Evolutionary conservation across 2,888 invertebrate species (phyloP), one percentile per base, ranked within the genome.

Genomic region (Lamellibrachia satsuma): DNA sequence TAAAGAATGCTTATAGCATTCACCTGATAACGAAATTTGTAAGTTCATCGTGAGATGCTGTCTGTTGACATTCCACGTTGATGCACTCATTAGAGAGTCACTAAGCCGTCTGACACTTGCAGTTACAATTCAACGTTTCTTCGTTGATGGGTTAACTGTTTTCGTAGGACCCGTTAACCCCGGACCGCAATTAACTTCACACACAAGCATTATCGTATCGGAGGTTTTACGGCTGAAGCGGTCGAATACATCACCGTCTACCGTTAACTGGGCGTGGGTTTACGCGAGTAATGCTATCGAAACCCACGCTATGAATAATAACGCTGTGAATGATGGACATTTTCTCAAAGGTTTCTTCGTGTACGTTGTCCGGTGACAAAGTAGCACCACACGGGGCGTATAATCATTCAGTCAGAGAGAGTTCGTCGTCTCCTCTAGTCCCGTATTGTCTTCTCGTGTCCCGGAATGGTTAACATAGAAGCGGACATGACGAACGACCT

Each of bases 181-280:
- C 15, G n/a, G 75, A 75, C 75, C n/a, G 75, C 75, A 75, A 75
- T 75, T 75, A 75, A 75, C 75, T 75, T 75, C 75, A 75, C 15
- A n/a, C 75, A 22, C 75, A 15, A 75, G 75, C 75, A 75, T 75
- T 75, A 75, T 15, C 22, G 75, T 22, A 22, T 15, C 75, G 75
- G 3, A 22, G 22, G 75, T 22, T 75, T 75, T 75, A 75, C 75
- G 75, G 75, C 75, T 6, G 22, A 75, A 15, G 75, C 75, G 22
- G 22, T 6, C 75, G 75, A 22, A 75, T 75, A 75, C 75, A 75
- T 75, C 75, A 75, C 75, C 11, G 22, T 75, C 11, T 39, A n/a
- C n/a, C 75, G 22, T n/a, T 75, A 75, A 22, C 75, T 15, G 6
- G 75, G n/a, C 75, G 75, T 11, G 75, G 6, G 57, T 57, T 39